These are phyloP conservation scores for Cichladusa arquata DNA, from an alignment of 2,113 vertebrate species.

Conservation along the genomic window DNA sequence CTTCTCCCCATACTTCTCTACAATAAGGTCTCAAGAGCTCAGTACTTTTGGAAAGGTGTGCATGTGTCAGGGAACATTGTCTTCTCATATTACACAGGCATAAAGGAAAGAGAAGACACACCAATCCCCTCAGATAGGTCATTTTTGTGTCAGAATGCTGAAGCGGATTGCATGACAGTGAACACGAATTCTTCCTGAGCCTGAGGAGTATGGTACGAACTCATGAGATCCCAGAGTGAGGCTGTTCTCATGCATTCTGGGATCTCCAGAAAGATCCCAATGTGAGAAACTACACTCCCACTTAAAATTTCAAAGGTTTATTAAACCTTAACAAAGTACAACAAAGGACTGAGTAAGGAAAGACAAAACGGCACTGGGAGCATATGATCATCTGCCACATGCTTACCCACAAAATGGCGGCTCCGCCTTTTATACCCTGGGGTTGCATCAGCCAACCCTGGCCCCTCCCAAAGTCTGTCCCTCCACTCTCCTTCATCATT, in stretches of 20 bases:
- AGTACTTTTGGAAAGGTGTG: background rate
- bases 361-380: no score
- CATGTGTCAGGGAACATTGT: background rate
- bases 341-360: no score
- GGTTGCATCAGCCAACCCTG: no score
- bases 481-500: no score
- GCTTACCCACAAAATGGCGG: no score
- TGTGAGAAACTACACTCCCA: no score
- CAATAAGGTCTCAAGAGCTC: background rate
- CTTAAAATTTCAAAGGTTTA: no score
- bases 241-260: fast-evolving
- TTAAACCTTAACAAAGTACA: no score
- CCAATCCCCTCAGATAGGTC: fast-evolving
- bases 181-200: background rate
- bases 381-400: no score
- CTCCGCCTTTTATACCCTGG: no score
- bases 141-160: background rate
- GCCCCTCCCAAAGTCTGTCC: no score
- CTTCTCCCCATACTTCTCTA: background rate
- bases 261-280: fast-evolving
- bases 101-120: background rate
- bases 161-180: background rate
- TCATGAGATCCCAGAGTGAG: background rate
- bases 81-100: background rate
- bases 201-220: background rate